Conservation (phyloP, 2,888 invertebrate species). For the Andrena bicolor region DNA sequence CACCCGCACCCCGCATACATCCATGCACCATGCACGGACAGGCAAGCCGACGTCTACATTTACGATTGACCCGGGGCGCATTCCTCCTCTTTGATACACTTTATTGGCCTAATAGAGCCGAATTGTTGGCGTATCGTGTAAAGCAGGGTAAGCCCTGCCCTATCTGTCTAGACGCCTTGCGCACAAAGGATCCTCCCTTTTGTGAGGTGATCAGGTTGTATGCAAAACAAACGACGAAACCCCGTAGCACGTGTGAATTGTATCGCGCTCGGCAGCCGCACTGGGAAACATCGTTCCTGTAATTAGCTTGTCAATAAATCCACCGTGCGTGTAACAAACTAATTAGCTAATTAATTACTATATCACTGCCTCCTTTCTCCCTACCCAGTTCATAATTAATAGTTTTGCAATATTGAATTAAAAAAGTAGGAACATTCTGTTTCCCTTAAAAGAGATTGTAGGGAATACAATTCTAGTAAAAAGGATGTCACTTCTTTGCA, state of each 20-base stretch:
- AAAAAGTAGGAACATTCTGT: too few species aligned
- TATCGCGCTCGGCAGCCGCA: constrained; percentile 9
- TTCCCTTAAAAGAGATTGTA: too few species aligned
- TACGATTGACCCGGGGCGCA: constrained; percentile 67
- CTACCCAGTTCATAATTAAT: too few species aligned
- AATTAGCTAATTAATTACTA: not conserved
- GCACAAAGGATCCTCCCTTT: constrained; percentile 48
- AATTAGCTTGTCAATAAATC: constrained; percentile 24
- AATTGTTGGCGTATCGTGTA: constrained; percentile 69
- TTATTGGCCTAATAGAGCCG: constrained; percentile 72
- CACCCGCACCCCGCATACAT: constrained; percentile 68
- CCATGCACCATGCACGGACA: constrained; percentile 39
- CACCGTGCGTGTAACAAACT: not conserved
- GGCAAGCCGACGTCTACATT: constrained; percentile 56
- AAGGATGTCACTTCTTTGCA: too few species aligned
- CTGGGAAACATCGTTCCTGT: constrained; percentile 8
- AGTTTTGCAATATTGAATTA: not conserved
- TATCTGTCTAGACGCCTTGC: constrained; percentile 59
- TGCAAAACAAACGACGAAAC: constrained; percentile 61
- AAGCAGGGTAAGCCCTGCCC: constrained; percentile 48
- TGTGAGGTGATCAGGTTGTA: constrained; percentile 56
- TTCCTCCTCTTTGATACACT: constrained; percentile 72
- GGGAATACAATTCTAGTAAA: too few species aligned
- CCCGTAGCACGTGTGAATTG: constrained; percentile 45
- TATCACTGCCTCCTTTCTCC: too few species aligned